Evolutionary conservation across 1,140 invertebrate genomes (phyloP).

Genomic region (Anastrepha obliqua): DNA sequence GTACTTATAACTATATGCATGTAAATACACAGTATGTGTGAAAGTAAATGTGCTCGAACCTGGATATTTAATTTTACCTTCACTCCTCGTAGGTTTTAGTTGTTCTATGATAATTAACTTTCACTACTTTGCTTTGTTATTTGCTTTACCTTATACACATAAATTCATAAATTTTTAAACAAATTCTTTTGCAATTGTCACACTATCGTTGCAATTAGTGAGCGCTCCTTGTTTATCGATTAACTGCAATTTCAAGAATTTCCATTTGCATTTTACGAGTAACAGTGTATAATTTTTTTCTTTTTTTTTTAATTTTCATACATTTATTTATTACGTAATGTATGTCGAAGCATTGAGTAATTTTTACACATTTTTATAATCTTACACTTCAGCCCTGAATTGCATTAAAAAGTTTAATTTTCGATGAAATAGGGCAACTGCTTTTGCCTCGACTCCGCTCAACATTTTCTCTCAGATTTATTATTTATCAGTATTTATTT

Average conservation of each 20-base stretch:
- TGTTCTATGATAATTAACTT: neutral
- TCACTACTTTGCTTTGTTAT: neutral
- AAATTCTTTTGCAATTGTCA: slow-evolving; percentile 11
- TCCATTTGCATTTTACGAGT: neutral
- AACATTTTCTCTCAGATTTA: too few relatives aligned
- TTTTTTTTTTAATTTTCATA: neutral
- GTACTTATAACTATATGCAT: too few relatives aligned
- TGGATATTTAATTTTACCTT: neutral
- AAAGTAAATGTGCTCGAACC: too few relatives aligned
- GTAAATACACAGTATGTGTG: too few relatives aligned
- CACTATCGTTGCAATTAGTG: slow-evolving; percentile 23
- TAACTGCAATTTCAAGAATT: neutral
- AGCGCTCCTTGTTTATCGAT: slow-evolving; percentile 19
- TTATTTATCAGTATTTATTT: too few relatives aligned
- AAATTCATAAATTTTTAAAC: neutral
- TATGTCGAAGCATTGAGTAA: neutral
- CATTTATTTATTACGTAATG: neutral
- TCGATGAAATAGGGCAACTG: too few relatives aligned
- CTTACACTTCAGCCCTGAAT: neutral
- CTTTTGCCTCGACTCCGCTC: too few relatives aligned
- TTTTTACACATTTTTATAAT: neutral
- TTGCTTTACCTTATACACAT: neutral
- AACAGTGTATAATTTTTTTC: neutral
- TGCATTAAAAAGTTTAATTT: neutral
- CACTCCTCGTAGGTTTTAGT: neutral